Base-by-base conservation (phyloP, 2,888 invertebrate species). In the Phortica okadai region DNA sequence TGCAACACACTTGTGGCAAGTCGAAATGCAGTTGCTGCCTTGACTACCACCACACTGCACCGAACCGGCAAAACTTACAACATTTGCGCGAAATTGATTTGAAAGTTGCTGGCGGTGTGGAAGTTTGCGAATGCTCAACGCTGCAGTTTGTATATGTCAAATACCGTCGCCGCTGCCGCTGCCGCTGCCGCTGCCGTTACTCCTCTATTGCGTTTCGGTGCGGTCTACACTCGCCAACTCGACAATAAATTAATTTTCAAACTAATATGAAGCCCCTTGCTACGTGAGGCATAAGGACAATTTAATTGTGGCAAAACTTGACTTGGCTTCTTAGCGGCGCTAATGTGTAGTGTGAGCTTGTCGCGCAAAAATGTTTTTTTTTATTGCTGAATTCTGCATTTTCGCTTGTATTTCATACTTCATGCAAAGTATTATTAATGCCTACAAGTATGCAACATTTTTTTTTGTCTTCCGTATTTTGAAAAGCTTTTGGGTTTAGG, bases 211-310 rank as follows among this genome's bases (percentile, higher is more conserved):
- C 7, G 16, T 59, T 50, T 59, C 7, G 44, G 67, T 44, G 14
- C 8, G 8, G 50, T 67, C 33, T 50, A 50, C 10, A 50, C 50
- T 50, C 50, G 50, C 50, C 50, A 50, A 75, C 73, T 62, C 56
- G 80, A 80, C 83, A 80, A 83, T 81, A 80, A 81, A 83, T 82
- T 80, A 77, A 83, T 80, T 80, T 82, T 42, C 66, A 64, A 82
- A 80, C 78, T 83, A 79, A 82, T 81, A 83, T 82, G 80, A 78
- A 75, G 67, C 66, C 58, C 67, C 45, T 21, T 62, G 69, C 50
- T 44, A 74, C 75, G 64, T 66, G 66, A 58, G 50, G 64, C 74
- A 54, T 44, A 72, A 72, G 74, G 66, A 64, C 73, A 50, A n/a
- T 67, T 76, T 80, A 79, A 82, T 80, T 80, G 75, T 70, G 74